Conservation (phyloP, 1,140 invertebrate genomes). For the Limonius californicus region DNA sequence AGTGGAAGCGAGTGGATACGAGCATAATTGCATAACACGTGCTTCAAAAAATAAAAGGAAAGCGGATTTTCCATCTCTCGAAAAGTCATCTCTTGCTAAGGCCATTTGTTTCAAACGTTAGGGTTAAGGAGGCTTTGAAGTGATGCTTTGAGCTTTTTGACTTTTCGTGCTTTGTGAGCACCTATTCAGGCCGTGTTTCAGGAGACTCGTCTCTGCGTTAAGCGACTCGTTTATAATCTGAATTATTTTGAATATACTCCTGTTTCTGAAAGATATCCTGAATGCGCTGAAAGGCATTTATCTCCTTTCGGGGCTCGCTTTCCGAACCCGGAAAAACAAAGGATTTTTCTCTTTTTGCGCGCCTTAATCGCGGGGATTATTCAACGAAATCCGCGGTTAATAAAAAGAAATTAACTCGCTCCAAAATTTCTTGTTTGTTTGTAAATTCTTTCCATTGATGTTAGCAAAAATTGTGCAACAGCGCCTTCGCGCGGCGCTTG, state of each 20-base stretch:
- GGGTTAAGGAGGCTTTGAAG: conserved; percentile 1
- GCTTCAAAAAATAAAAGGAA: not conserved
- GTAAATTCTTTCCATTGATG: not conserved
- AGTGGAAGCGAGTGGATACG: too few species aligned
- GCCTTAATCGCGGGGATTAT: not conserved
- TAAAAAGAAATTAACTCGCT: not conserved
- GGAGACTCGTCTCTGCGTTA: not conserved
- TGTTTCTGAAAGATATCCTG: conserved; percentile 1
- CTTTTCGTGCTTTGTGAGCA: not conserved
- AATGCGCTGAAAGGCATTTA: not conserved
- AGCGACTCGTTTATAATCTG: conserved; percentile 1
- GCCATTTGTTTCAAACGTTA: not conserved
- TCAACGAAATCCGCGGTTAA: not conserved
- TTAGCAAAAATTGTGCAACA: not conserved
- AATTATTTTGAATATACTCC: conserved; percentile 1
- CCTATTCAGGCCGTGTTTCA: not conserved
- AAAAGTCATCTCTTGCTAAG: not conserved
- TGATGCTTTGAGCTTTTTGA: conserved; percentile 1
- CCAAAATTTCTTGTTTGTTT: not conserved
- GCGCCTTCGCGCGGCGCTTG: too few species aligned
- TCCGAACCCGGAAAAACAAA: conserved; percentile 1
- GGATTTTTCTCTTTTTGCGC: not conserved
- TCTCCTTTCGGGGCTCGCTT: not conserved
- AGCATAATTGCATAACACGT: too few species aligned
- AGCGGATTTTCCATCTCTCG: not conserved